A percentile compares a stretch with the other conserved stretches of the same genome.
Conservation (phyloP, 2,797 vertebrate genomes). For the Diglossa cyanea region DNA sequence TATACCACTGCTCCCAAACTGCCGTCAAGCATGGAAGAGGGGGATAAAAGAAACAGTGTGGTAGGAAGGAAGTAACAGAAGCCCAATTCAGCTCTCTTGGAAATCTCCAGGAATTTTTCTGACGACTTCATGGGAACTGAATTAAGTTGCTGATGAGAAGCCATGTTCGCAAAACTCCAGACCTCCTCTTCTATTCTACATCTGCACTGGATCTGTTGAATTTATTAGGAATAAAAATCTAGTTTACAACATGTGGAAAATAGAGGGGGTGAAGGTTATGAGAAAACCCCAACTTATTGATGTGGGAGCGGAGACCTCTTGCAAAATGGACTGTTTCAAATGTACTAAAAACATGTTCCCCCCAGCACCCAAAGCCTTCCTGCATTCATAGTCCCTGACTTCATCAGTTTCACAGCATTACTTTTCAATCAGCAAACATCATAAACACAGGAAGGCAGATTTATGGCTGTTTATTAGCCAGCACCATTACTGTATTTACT, state of each 20-base stretch:
- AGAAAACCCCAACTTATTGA: constrained; percentile 25
- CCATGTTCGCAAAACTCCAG: neutral
- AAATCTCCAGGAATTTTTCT: constrained; percentile 32
- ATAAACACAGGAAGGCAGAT: constrained; percentile 61
- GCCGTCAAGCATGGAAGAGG: neutral
- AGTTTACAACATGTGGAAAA: constrained; percentile 7
- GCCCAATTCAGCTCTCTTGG: neutral
- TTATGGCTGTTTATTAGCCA: constrained; percentile 66
- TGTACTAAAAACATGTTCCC: neutral
- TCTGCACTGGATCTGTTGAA: constrained; percentile 12
- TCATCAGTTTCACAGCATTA: constrained; percentile 61
- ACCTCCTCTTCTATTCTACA: neutral
- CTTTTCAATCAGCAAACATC: constrained; percentile 63
- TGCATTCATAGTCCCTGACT: constrained; percentile 42
- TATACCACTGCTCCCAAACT: neutral
- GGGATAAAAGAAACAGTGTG: neutral
- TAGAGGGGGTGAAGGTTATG: constrained; percentile 11
- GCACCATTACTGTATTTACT: constrained; percentile 65
- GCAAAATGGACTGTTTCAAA: constrained; percentile 12
- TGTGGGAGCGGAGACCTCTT: constrained; percentile 18
- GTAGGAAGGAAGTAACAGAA: constrained; percentile 26
- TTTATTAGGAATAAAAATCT: constrained; percentile 27
- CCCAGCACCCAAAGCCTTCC: neutral
- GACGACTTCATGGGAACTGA: neutral
- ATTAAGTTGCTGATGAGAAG: constrained; percentile 3